These are phyloP conservation scores for Pterocles orientalis DNA, from an alignment of 2,113 vertebrate species.

Conservation along the genomic window DNA sequence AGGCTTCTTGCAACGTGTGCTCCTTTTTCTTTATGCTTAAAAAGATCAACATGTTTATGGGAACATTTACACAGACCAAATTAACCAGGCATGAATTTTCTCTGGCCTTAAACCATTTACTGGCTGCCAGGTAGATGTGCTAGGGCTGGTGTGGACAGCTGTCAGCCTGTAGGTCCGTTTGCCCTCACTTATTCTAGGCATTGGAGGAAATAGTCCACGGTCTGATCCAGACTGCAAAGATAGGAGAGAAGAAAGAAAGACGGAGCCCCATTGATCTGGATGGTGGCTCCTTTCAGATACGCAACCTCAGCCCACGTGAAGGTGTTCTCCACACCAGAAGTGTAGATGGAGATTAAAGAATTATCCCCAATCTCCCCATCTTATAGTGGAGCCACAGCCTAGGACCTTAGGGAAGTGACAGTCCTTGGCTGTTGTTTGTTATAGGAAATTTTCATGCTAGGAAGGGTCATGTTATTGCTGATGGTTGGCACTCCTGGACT, in stretches of 20 bases:
- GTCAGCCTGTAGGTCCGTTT: neutral
- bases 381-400: fast-evolving
- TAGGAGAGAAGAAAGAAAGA: neutral
- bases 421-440: neutral
- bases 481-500: neutral
- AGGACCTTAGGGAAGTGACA: neutral
- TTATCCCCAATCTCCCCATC: fast-evolving
- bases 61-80: neutral
- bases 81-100: neutral
- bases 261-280: neutral
- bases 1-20: neutral
- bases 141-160: neutral
- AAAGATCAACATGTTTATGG: neutral
- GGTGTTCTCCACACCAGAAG: neutral
- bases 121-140: neutral
- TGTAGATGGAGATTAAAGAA: neutral
- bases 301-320: neutral
- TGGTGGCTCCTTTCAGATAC: neutral
- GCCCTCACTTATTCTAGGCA: neutral
- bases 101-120: neutral
- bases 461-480: fast-evolving
- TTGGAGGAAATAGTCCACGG: fast-evolving
- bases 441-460: neutral
- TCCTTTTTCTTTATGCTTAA: neutral
- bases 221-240: neutral